A percentile compares a stretch with the other conserved stretches of the same genome.
Evolutionary conservation across 2,113 vertebrate species (phyloP).

Genomic region (Mirounga angustirostris): DNA sequence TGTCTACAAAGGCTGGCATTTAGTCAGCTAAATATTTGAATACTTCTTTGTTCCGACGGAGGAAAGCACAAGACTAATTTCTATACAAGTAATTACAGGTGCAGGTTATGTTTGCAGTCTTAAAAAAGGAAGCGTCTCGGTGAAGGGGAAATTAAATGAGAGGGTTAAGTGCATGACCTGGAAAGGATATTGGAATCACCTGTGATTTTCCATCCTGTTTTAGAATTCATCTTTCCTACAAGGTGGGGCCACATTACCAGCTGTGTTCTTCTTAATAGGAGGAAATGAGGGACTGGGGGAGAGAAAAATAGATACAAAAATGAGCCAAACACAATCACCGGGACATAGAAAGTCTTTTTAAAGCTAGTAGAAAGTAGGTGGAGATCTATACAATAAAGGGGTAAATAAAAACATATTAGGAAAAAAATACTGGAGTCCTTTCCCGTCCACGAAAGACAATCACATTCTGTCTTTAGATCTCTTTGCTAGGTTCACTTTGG

Average conservation of each 20-base stretch:
- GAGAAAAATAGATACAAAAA: not conserved
- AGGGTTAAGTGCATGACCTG: slow-evolving; percentile 65
- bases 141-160: slow-evolving; percentile 75
- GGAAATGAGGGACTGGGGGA: not conserved
- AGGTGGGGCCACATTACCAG: slow-evolving; percentile 1
- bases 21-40: slow-evolving; percentile 71
- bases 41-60: slow-evolving; percentile 65
- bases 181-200: slow-evolving; percentile 64
- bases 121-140: slow-evolving; percentile 68
- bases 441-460: not conserved
- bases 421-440: not conserved
- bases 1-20: slow-evolving; percentile 70
- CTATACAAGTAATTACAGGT: slow-evolving; percentile 74
- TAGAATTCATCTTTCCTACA: slow-evolving; percentile 63
- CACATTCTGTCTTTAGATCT: not conserved
- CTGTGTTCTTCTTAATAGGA: slow-evolving; percentile 39
- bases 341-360: not conserved
- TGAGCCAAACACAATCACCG: slow-evolving; percentile 42
- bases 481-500: not conserved
- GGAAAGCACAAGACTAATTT: slow-evolving; percentile 71
- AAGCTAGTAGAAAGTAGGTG: not conserved
- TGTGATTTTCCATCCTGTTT: slow-evolving; percentile 62
- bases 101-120: slow-evolving; percentile 71
- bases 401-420: slow-evolving; percentile 48
- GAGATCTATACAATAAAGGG: not conserved